Evolutionary conservation across 2,113 vertebrate genomes (phyloP), one percentile per base, ranked within the genome.

Genomic region (Lipophrys pholis): DNA sequence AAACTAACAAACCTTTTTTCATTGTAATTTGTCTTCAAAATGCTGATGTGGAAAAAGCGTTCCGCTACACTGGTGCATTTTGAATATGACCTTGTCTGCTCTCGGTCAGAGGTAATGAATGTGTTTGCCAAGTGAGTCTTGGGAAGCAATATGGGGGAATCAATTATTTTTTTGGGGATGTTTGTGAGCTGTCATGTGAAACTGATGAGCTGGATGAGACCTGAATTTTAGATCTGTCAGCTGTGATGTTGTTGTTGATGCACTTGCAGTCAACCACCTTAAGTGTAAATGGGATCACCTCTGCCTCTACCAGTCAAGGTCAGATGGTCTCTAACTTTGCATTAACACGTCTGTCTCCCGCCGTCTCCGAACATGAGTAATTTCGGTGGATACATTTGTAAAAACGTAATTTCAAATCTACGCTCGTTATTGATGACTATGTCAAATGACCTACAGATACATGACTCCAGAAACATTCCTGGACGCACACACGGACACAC

Each of bases 51-150:
- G 59, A 57, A 62, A 62, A 76, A 46, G 6, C 36, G 6, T 54
- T 12, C 49, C 56, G 53, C 74, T 58, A 14, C 41, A 46, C 52
- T 5, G 7, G 39, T 64, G 64, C 77, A 71, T 85, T 17, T 70
- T 38, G 70, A 76, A 85, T 60, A 41, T 77, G 81, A 84, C 87
- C 78, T 86, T 80, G 85, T 84, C 77, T 71, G 16, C 66, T 60
- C 50, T 50, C 39, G 68, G 66, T 71, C 8, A 9, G 54, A 61
- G 50, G 67, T 84, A 89, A 83, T 81, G 56, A 79, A 84, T 71
- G 66, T 79, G 59, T 82, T 82, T 78, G 62, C 80, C 58, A 15
- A 69, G 48, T 55, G 65, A 78, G 53, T 61, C 46, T 54, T 42
- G 70, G 76, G 69, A 74, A 82, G 76, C 66, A 77, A 81, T 73